Evolutionary conservation across 2,797 vertebrate species (phyloP).

Genomic region (Ataeniobius toweri): DNA sequence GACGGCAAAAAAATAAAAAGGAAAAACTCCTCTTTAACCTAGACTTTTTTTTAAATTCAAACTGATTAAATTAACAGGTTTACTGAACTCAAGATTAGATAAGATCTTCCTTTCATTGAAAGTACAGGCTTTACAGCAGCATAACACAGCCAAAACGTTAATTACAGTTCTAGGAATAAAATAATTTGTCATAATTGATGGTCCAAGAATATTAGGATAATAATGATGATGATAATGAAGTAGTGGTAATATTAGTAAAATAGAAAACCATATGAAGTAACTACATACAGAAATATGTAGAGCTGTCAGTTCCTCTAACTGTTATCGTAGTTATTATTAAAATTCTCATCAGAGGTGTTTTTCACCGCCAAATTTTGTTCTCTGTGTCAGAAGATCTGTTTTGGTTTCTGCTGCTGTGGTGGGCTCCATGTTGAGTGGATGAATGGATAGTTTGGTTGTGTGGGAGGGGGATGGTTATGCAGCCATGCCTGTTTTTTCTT

Average conservation of each 20-base stretch:
- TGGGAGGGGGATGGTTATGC: constrained; percentile 19
- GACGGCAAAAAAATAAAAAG: background rate
- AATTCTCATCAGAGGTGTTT: constrained; percentile 6
- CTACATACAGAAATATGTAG: background rate
- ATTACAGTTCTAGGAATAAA: background rate
- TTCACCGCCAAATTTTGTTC: constrained; percentile 11
- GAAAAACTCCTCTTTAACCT: background rate
- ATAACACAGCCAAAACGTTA: no score
- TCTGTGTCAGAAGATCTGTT: constrained; percentile 39
- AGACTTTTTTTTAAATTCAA: background rate
- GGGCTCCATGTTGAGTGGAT: constrained; percentile 24
- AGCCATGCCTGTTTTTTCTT: constrained; percentile 1
- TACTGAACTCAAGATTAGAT: background rate
- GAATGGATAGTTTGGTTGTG: constrained; percentile 15
- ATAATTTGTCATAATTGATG: background rate
- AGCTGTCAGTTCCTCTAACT: background rate
- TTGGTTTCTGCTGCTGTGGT: constrained; percentile 46
- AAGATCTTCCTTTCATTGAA: background rate
- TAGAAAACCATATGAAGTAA: background rate
- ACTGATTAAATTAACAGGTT: no score
- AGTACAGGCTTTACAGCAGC: no score
- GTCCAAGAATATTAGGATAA: background rate
- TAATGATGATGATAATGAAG: background rate
- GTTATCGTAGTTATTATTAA: background rate
- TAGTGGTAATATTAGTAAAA: background rate